phyloP scores from a whole-genome alignment of 2,113 vertebrate genomes.

The Furnarius figulus region DNA sequence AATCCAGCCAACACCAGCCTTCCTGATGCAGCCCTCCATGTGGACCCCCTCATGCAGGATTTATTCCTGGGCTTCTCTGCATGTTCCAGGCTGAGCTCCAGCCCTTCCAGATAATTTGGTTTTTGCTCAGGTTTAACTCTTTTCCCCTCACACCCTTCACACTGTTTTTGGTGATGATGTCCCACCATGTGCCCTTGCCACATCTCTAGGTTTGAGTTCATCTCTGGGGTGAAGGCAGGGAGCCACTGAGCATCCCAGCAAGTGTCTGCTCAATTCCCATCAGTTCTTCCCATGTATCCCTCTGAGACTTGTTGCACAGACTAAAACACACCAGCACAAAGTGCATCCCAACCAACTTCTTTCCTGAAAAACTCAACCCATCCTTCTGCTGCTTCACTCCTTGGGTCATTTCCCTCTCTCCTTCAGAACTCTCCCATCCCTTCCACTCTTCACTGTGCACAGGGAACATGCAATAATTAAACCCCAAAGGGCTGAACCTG shows the following conservation, averaged over 20 bases:
- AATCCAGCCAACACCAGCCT: not conserved
- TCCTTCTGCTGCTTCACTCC: not conserved
- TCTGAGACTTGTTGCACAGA: not conserved
- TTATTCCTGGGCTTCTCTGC: not conserved
- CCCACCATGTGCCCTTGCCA: not conserved
- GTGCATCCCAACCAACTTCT: not conserved
- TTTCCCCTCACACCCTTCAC: not conserved
- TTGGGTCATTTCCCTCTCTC: too few relatives aligned
- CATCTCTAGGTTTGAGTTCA: fast-evolving
- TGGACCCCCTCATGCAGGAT: not conserved
- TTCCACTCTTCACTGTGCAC: not conserved
- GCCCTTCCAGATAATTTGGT: not conserved
- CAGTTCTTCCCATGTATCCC: not conserved
- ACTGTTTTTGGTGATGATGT: not conserved
- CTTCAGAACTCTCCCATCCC: not conserved
- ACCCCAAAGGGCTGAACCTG: not conserved
- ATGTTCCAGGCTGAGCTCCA: not conserved
- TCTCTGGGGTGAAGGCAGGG: not conserved
- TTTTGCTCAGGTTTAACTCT: not conserved
- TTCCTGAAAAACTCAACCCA: not conserved
- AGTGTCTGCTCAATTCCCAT: not conserved
- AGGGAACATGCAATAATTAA: not conserved
- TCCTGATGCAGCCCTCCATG: fast-evolving
- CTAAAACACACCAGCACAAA: not conserved
- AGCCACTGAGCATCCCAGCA: not conserved